A percentile compares a stretch with the other conserved stretches of the same genome.
Evolutionary conservation across 2,797 vertebrate species (phyloP).

Genomic region (Fringilla coelebs): DNA sequence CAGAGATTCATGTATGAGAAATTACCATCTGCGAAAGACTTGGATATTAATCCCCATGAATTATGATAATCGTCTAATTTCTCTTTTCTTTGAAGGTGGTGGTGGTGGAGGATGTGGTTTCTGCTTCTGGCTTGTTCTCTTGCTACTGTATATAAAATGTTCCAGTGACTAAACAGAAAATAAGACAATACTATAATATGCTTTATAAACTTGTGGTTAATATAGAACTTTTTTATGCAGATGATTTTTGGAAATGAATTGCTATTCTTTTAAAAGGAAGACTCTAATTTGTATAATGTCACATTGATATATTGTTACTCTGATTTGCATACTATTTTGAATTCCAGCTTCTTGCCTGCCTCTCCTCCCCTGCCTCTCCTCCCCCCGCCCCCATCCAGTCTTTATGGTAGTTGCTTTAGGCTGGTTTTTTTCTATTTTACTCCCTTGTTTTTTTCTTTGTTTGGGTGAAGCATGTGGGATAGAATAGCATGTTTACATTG

Average conservation of each 20-base stretch:
- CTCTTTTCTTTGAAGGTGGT: background rate
- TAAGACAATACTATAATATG: background rate
- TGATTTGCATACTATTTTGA: background rate
- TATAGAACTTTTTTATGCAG: background rate
- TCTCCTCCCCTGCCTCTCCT: background rate
- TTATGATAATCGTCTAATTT: background rate
- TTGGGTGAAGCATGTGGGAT: background rate
- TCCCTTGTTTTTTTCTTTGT: background rate
- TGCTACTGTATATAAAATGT: background rate
- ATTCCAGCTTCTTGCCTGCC: background rate
- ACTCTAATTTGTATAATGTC: background rate
- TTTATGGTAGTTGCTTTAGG: background rate
- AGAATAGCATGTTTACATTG: background rate
- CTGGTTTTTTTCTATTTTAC: background rate
- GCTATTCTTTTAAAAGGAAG: background rate
- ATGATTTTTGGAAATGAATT: background rate
- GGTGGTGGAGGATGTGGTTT: background rate
- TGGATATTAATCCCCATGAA: background rate
- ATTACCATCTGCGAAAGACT: background rate
- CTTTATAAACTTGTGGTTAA: background rate
- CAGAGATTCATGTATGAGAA: background rate
- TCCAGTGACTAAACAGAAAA: background rate
- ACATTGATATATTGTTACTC: background rate
- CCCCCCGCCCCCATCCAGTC: accelerated
- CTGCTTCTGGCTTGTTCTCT: background rate